phyloP scores from a whole-genome alignment of 2,113 vertebrate species.

The Acrocephalus arundinaceus region DNA sequence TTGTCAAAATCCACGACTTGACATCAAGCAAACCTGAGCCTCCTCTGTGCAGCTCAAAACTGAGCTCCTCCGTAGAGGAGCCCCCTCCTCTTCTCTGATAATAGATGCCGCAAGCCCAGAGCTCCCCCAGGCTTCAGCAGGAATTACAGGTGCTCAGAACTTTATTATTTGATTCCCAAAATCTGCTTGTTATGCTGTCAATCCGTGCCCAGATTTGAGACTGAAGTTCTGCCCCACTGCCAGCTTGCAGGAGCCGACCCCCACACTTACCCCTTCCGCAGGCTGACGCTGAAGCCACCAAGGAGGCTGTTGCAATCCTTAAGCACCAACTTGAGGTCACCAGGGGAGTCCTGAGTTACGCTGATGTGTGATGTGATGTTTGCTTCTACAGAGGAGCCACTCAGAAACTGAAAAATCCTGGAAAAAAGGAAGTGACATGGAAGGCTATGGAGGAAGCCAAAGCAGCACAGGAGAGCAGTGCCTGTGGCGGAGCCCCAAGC shows the following conservation, averaged over 20 bases:
- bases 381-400: background rate
- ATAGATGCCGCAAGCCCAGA: background rate
- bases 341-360: background rate
- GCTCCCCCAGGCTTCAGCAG: constrained; percentile 3
- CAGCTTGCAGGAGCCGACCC: background rate
- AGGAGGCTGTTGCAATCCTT: constrained; percentile 43
- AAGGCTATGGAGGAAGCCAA: background rate
- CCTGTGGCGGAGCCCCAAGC: accelerated
- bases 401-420: constrained; percentile 32
- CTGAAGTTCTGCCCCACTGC: background rate
- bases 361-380: background rate
- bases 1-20: background rate
- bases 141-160: background rate
- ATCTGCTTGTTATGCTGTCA: background rate
- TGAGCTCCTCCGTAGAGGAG: background rate
- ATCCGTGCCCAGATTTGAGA: background rate
- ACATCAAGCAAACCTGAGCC: background rate
- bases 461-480: accelerated
- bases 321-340: background rate
- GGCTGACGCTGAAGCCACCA: background rate
- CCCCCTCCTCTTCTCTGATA: background rate
- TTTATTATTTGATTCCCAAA: background rate
- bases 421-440: accelerated
- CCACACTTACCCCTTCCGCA: background rate
- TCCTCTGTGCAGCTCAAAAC: accelerated